Conservation (phyloP, 2,113 vertebrate genomes). For the Colistium nudipinnis region DNA sequence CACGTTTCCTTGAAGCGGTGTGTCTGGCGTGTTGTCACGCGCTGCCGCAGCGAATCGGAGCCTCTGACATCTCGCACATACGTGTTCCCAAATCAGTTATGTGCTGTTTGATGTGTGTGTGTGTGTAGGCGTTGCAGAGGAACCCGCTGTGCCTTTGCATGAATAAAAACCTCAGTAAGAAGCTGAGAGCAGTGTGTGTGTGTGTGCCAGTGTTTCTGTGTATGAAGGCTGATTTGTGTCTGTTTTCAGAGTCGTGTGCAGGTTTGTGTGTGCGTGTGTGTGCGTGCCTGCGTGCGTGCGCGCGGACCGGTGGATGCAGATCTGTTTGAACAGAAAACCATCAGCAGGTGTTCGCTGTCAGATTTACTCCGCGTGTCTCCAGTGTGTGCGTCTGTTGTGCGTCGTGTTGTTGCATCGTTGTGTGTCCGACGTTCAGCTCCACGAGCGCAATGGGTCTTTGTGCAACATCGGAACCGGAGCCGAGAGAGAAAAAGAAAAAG, state of each 20-base stretch:
- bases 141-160: background rate
- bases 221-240: background rate
- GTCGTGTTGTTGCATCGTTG: slow-evolving; percentile 47
- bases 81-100: slow-evolving; percentile 6
- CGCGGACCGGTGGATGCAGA: background rate
- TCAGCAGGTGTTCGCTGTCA: slow-evolving; percentile 65
- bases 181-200: background rate
- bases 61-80: slow-evolving; percentile 15
- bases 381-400: slow-evolving; percentile 46
- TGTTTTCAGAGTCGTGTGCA: background rate
- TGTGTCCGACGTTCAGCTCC: too few species aligned
- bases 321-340: slow-evolving; percentile 54
- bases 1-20: slow-evolving; percentile 40
- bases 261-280: background rate
- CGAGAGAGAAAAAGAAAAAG: too few species aligned
- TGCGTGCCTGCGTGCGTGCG: background rate
- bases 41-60: slow-evolving; percentile 58
- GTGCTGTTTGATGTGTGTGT: slow-evolving; percentile 1
- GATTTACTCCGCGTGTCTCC: slow-evolving; percentile 33
- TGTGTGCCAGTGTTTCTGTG: background rate
- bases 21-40: slow-evolving; percentile 33
- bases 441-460: too few species aligned
- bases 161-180: background rate
- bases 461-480: too few species aligned
- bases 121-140: background rate